Evolutionary conservation across 2,113 vertebrate species (phyloP).

Genomic region (Lanius ludovicianus): DNA sequence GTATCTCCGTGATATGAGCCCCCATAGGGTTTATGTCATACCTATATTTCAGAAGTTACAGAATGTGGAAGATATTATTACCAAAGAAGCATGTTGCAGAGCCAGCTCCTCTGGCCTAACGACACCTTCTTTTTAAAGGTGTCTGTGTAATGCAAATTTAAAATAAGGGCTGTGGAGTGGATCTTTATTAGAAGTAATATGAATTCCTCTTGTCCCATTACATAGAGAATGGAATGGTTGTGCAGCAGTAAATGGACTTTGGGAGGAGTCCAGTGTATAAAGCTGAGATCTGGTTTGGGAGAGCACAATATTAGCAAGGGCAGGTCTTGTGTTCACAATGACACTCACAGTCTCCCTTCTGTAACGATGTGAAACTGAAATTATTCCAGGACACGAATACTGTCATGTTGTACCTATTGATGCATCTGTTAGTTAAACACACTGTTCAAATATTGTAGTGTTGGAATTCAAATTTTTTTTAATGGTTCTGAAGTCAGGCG

Average conservation of each 20-base stretch:
- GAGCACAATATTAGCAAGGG: not conserved
- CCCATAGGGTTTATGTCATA: constrained; percentile 92
- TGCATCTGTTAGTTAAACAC: not conserved
- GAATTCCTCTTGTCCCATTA: not conserved
- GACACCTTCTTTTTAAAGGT: constrained; percentile 82
- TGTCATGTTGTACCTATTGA: not conserved
- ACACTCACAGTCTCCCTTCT: not conserved
- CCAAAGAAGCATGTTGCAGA: constrained; percentile 82
- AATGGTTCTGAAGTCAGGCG: not conserved
- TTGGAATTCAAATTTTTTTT: not conserved
- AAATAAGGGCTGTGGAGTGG: constrained; percentile 64
- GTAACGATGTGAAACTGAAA: not conserved
- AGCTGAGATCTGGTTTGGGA: not conserved
- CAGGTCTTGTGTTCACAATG: not conserved
- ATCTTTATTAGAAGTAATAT: constrained; percentile 61
- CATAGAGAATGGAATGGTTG: not conserved
- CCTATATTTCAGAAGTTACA: constrained; percentile 94
- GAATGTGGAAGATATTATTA: constrained; percentile 88
- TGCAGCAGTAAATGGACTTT: not conserved
- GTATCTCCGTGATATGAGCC: constrained; percentile 82
- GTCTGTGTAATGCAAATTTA: constrained; percentile 77
- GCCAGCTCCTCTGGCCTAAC: constrained; percentile 75
- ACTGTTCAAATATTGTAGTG: not conserved
- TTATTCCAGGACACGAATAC: not conserved
- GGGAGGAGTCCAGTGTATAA: not conserved